Evolutionary conservation across 2,888 invertebrate genomes (phyloP), one percentile per base, ranked within the genome.

Genomic region (Luperina testacea): DNA sequence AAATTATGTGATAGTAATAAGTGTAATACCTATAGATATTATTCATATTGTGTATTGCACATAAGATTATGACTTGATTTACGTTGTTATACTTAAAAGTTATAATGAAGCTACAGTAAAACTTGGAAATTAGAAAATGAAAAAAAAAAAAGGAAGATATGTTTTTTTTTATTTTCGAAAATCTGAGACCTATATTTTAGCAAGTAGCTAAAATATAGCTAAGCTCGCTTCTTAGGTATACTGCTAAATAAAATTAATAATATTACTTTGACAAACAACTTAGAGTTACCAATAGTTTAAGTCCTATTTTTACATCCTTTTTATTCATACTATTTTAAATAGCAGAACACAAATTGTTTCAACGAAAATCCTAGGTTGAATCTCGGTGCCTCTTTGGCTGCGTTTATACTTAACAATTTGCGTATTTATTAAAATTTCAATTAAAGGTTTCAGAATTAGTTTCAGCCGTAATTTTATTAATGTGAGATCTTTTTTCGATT

Each of bases 161-260:
- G 5, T 20, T 27, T 48, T 38, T 7, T 51, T 17, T n/a, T 4
- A 38, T 38, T 32, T 24, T 24, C 1, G 17, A 27, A 45, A 8
- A 51, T 72, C 0, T 0, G n/a, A n/a, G 15, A 27, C 11, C 32
- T 57, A 63, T 13, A 13, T 57, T 53, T 77, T 65, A 32, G 77
- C 72, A 72, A 80, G 77, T 81, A 87, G 81, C n/a, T n/a, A n/a
- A n/a, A n/a, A n/a, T n/a, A n/a, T n/a, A n/a, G n/a, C n/a, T n/a
- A n/a, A n/a, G n/a, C 13, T 84, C 75, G 87, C 81, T 65, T 81
- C 77, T 79, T 75, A 81, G 61, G 78, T 79, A 45, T 68, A 73
- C 63, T 74, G 63, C 45, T 72, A 72, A 45, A 72, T 51, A 63
- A 57, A 53, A 57, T n/a, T 27, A 32, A 48, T 27, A 20, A 45